These are phyloP conservation scores for Aramus guarauna DNA, from an alignment of 2,113 vertebrate species.

Conservation along the genomic window DNA sequence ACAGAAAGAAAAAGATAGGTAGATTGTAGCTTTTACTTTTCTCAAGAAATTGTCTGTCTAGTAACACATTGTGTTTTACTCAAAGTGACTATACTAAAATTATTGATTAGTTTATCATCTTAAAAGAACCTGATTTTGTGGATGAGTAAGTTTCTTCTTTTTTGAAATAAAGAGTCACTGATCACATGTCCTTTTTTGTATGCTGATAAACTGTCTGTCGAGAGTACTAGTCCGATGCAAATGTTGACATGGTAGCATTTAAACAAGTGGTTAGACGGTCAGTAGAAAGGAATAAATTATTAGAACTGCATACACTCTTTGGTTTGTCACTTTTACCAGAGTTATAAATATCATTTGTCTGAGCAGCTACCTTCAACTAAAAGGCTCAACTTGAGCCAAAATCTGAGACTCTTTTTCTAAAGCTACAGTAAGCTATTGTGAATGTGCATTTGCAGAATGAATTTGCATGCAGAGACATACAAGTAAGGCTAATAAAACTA, in stretches of 20 bases:
- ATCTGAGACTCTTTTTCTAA: background rate
- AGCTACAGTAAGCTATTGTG: background rate
- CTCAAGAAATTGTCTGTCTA: background rate
- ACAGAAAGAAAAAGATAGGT: background rate
- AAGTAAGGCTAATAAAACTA: background rate
- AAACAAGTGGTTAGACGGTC: background rate
- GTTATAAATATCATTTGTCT: background rate
- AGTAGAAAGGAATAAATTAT: background rate
- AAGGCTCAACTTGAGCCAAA: background rate
- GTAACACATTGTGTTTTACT: background rate
- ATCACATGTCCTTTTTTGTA: background rate
- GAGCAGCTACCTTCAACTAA: background rate
- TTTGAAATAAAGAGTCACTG: background rate
- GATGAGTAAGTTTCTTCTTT: background rate
- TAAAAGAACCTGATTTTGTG: background rate
- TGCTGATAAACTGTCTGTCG: background rate
- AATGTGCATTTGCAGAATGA: background rate
- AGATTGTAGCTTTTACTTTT: background rate
- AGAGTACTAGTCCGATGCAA: background rate
- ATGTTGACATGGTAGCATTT: background rate
- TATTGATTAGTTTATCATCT: background rate
- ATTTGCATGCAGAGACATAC: background rate
- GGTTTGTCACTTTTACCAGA: background rate
- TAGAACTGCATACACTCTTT: background rate
- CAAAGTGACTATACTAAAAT: background rate